Percentiles rank a stretch among this genome's conserved stretches.
phyloP scores from a whole-genome alignment of 2,113 vertebrate genomes.

The Kryptolebias marmoratus region DNA sequence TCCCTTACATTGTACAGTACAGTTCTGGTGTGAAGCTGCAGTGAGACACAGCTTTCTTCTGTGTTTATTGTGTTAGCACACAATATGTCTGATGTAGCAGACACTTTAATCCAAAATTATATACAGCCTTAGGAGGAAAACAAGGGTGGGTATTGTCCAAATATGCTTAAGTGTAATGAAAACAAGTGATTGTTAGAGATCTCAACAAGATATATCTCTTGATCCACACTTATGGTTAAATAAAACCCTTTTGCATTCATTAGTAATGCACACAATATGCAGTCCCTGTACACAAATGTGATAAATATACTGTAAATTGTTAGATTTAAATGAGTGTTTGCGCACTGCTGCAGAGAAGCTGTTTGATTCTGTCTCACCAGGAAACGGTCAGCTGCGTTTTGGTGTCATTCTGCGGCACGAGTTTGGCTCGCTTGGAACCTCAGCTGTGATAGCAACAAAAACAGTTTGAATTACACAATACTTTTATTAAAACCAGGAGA shows the following conservation, averaged over 20 bases:
- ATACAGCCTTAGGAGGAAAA: background rate
- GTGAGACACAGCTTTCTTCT: background rate
- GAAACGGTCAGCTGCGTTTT: background rate
- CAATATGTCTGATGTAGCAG: background rate
- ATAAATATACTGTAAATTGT: background rate
- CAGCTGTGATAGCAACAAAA: too few species aligned
- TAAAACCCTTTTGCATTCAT: background rate
- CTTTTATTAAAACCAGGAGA: too few species aligned
- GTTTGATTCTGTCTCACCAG: background rate
- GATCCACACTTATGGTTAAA: background rate
- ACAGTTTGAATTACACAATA: too few species aligned
- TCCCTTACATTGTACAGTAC: constrained; percentile 4
- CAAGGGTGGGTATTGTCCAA: background rate
- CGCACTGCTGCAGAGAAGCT: background rate
- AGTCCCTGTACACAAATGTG: background rate
- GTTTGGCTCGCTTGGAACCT: too few species aligned
- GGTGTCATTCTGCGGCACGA: too few species aligned
- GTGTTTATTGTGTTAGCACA: background rate
- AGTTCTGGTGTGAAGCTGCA: background rate
- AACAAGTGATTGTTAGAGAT: background rate
- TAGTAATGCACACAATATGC: background rate
- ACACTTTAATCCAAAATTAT: background rate
- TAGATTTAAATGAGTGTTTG: background rate
- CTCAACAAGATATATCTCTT: background rate
- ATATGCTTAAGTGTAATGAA: background rate